These are phyloP conservation scores for Drosophila trichaetosa DNA, from an alignment of 2,888 invertebrate genomes.

Conservation along the genomic window DNA sequence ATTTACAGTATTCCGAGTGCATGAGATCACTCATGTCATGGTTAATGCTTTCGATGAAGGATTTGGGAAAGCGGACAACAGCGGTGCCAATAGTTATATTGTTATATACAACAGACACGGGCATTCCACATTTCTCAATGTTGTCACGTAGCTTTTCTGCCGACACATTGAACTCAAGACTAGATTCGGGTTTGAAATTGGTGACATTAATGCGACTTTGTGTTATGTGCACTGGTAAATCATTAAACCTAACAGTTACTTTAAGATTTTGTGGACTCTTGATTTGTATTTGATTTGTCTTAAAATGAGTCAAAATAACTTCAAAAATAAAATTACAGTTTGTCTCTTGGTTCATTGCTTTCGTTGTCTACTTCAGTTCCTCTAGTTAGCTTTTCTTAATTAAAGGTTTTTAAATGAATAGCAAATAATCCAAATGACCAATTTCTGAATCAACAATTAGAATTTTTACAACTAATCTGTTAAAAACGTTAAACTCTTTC, in stretches of 20 bases:
- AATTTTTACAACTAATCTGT: conserved; percentile 14
- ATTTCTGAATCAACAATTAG: not conserved
- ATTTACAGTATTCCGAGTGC: conserved; percentile 50
- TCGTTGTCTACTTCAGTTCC: not conserved
- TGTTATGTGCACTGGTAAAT: conserved; percentile 56
- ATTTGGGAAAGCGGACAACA: conserved; percentile 53
- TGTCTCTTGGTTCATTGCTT: not conserved
- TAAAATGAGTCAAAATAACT: conserved; percentile 63
- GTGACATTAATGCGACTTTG: conserved; percentile 75
- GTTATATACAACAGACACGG: conserved; percentile 57
- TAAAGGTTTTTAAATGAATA: not conserved
- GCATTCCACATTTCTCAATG: conserved; percentile 63
- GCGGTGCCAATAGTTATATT: conserved; percentile 53
- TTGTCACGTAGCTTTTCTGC: conserved; percentile 49
- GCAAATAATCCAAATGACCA: conserved; percentile 3
- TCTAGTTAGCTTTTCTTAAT: not conserved
- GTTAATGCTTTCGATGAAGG: conserved; percentile 56
- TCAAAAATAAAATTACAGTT: conserved; percentile 65
- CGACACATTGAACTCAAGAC: conserved; percentile 51
- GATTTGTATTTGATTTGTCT: conserved; percentile 35
- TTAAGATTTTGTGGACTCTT: conserved; percentile 47
- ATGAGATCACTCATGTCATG: conserved; percentile 55
- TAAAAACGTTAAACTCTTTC: not conserved
- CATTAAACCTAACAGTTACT: conserved; percentile 60
- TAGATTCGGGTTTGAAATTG: conserved; percentile 72